phyloP scores from a whole-genome alignment of 2,888 invertebrate genomes.

The Phania funesta region DNA sequence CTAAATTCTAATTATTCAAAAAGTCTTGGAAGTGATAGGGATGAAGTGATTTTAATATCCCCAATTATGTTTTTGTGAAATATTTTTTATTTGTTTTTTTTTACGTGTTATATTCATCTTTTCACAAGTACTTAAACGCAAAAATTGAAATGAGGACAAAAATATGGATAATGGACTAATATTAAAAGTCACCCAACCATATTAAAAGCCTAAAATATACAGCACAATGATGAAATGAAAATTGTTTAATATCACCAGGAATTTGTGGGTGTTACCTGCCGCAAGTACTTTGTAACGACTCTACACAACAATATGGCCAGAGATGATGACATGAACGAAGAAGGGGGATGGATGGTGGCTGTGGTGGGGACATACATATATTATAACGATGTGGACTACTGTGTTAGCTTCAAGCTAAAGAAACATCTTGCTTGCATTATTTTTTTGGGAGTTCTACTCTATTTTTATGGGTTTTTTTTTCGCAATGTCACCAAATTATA shows the following conservation, averaged over 20 bases:
- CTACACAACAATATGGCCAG: slow-evolving; percentile 48
- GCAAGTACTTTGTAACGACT: slow-evolving; percentile 55
- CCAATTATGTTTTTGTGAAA: slow-evolving; percentile 16
- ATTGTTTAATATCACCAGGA: slow-evolving; percentile 56
- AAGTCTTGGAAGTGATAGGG: not conserved
- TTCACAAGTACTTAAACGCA: slow-evolving; percentile 33
- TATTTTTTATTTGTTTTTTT: slow-evolving; percentile 12
- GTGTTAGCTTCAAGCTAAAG: slow-evolving; percentile 46
- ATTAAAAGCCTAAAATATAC: slow-evolving; percentile 19
- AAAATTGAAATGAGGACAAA: slow-evolving; percentile 57
- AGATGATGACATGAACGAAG: slow-evolving; percentile 28
- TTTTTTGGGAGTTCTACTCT: slow-evolving; percentile 45
- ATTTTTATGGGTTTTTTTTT: slow-evolving; percentile 40
- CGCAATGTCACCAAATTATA: slow-evolving; percentile 60
- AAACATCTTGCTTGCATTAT: slow-evolving; percentile 47
- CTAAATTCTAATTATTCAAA: no score
- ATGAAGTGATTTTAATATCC: slow-evolving; percentile 7
- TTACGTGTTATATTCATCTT: slow-evolving; percentile 37
- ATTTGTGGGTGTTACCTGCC: slow-evolving; percentile 63
- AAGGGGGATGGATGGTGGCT: slow-evolving; percentile 3
- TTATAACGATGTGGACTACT: slow-evolving; percentile 32
- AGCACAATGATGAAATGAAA: slow-evolving; percentile 5
- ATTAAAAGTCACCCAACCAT: slow-evolving; percentile 57
- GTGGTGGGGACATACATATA: slow-evolving; percentile 28
- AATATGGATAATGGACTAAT: slow-evolving; percentile 63